These are phyloP conservation scores for Eleutherodactylus coqui DNA, from an alignment of 2,797 vertebrate species.

Conservation along the genomic window DNA sequence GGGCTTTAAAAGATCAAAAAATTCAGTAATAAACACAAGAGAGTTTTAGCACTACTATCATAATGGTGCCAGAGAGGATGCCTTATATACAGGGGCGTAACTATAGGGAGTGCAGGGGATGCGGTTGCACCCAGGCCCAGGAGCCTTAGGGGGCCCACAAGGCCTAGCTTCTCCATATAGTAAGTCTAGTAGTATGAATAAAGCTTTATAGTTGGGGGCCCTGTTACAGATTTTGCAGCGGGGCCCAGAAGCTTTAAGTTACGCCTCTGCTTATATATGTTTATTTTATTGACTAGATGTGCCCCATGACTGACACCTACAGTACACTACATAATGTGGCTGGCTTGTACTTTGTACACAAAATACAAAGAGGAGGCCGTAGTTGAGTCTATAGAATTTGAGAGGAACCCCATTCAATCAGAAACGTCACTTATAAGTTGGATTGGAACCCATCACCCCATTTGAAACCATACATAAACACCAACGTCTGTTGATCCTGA, in stretches of 20 bases:
- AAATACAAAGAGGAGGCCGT: neutral
- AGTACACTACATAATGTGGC: neutral
- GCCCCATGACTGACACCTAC: neutral
- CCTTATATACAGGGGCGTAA: neutral
- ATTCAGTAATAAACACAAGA: neutral
- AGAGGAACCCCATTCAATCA: neutral
- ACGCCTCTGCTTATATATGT: too few relatives aligned
- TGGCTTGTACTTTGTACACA: neutral
- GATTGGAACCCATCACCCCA: neutral
- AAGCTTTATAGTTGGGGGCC: too few relatives aligned
- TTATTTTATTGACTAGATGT: neutral
- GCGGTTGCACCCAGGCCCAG: too few relatives aligned
- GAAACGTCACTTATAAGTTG: neutral
- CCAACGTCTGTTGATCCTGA: neutral
- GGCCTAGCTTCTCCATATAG: too few relatives aligned
- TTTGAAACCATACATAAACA: neutral
- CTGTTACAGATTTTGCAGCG: too few relatives aligned
- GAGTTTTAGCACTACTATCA: neutral
- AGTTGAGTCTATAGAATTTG: neutral
- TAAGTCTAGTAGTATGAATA: too few relatives aligned
- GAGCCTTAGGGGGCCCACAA: too few relatives aligned
- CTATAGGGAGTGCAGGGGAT: too few relatives aligned
- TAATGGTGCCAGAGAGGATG: neutral
- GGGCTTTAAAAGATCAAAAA: too few relatives aligned
- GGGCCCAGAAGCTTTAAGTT: too few relatives aligned